phyloP scores from a whole-genome alignment of 1,140 invertebrate genomes.

The Parapsyche elsis region DNA sequence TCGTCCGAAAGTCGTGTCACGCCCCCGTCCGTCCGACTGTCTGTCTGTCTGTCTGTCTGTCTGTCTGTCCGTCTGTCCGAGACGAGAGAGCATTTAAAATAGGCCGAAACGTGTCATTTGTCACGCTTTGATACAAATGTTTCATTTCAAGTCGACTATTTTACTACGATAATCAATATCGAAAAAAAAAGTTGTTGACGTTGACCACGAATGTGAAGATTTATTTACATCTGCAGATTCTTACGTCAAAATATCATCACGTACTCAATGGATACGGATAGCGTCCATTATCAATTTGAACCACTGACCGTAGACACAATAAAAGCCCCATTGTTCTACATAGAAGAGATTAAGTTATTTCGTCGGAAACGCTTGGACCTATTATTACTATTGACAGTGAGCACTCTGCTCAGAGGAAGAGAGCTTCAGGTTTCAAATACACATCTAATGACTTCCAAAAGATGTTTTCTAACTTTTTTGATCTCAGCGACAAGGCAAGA shows the following conservation, averaged over 20 bases:
- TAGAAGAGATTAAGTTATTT: too few species aligned
- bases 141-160: too few species aligned
- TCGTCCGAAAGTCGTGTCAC: conserved; percentile 14
- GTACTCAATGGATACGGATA: neutral
- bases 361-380: neutral
- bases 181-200: too few species aligned
- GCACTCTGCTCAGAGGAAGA: conserved; percentile 12
- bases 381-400: neutral
- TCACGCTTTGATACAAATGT: too few species aligned
- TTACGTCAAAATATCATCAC: neutral
- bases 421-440: conserved; percentile 23
- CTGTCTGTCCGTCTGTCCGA: neutral
- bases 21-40: neutral
- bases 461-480: conserved; percentile 24
- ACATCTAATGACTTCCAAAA: conserved; percentile 38
- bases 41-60: neutral
- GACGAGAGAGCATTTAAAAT: too few species aligned
- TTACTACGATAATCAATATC: too few species aligned
- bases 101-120: too few species aligned
- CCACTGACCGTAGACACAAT: neutral
- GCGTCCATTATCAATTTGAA: neutral
- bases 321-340: neutral
- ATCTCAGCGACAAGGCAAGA: conserved; percentile 14
- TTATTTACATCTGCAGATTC: too few species aligned
- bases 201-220: too few species aligned